A percentile compares a stretch with the other conserved stretches of the same genome.
Conservation (phyloP, 2,888 invertebrate genomes). For the Allolobophora icterica region DNA sequence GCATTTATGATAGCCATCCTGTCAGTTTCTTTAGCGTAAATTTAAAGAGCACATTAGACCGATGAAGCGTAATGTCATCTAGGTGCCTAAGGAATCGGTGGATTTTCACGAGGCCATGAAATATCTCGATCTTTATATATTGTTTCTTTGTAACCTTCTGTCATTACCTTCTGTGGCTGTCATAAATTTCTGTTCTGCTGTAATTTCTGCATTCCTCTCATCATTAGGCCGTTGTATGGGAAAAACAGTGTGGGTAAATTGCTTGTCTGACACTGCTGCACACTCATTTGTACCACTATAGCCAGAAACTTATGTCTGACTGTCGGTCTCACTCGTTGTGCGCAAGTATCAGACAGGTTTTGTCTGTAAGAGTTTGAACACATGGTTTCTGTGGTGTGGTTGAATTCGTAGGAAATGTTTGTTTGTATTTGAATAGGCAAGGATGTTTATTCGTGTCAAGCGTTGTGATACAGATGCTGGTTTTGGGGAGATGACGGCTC, state of each 20-base stretch:
- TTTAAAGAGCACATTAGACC: neutral
- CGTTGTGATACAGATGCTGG: neutral
- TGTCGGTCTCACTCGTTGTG: neutral
- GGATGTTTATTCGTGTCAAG: neutral
- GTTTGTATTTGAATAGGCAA: constrained; percentile 6
- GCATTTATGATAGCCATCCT: neutral
- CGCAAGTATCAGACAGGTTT: neutral
- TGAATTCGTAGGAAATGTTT: constrained; percentile 3
- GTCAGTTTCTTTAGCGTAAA: neutral
- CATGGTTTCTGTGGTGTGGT: neutral
- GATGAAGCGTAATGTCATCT: neutral
- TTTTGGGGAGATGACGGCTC: neutral
- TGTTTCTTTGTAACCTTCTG: neutral
- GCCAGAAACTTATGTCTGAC: neutral
- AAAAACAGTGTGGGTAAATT: neutral
- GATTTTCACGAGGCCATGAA: neutral
- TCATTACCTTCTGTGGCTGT: neutral
- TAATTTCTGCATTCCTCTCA: neutral
- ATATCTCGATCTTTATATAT: neutral
- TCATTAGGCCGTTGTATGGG: neutral
- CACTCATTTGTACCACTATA: neutral
- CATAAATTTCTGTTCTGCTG: neutral
- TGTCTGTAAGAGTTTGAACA: neutral
- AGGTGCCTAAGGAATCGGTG: neutral
- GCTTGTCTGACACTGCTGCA: neutral